Percentiles rank a stretch among this genome's conserved stretches.
Conservation (phyloP, 1,140 invertebrate species). For the Rhagoletis pomonella region DNA sequence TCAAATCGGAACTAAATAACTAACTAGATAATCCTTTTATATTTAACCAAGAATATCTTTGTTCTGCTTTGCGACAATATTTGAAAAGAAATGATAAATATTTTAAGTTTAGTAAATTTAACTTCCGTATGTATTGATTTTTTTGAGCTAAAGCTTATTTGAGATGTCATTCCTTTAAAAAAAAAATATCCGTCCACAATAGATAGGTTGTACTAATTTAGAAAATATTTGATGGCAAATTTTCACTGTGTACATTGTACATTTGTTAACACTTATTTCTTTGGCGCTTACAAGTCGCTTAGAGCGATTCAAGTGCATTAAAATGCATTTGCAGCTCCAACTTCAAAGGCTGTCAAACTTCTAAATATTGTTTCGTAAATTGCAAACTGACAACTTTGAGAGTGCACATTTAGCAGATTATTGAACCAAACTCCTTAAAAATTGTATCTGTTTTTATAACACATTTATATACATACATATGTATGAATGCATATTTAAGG, state of each 20-base stretch:
- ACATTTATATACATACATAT: neutral
- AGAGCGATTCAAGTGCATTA: slow-evolving; percentile 43
- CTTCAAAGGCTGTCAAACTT: slow-evolving; percentile 48
- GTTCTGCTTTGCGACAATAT: no score
- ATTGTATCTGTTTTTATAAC: neutral
- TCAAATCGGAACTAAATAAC: no score
- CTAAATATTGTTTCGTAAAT: slow-evolving; percentile 15
- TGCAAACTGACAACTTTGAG: neutral
- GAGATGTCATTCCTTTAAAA: no score
- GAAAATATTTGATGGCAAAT: neutral
- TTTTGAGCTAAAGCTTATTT: no score
- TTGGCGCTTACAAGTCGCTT: slow-evolving; percentile 6
- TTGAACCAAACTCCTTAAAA: neutral
- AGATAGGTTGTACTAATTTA: no score
- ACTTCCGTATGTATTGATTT: no score
- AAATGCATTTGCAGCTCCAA: slow-evolving; percentile 28
- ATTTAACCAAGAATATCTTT: no score
- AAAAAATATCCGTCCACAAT: no score
- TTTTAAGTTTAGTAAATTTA: no score
- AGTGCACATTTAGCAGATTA: neutral
- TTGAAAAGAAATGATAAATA: no score
- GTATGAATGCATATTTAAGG: neutral
- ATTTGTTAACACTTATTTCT: neutral
- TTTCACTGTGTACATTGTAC: neutral
- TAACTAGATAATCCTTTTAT: no score